phyloP scores from a whole-genome alignment of 2,888 invertebrate genomes.

The Hydropsyche betteni region DNA sequence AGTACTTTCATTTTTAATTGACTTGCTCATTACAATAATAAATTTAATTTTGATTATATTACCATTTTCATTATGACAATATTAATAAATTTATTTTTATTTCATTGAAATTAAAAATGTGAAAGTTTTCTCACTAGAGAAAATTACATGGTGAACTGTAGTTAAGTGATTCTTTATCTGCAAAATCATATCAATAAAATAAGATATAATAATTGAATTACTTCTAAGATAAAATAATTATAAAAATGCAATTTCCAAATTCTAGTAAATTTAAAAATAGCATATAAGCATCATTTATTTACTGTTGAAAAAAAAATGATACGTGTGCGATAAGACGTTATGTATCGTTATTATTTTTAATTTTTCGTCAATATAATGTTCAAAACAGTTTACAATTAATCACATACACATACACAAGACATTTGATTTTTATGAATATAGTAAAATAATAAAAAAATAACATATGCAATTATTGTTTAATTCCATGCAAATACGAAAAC shows the following conservation, averaged over 20 bases:
- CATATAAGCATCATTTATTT: slow-evolving; percentile 18
- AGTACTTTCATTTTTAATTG: too few relatives aligned
- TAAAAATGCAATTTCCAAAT: slow-evolving; percentile 19
- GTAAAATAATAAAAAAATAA: slow-evolving; percentile 7
- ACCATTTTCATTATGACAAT: too few relatives aligned
- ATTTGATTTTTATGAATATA: slow-evolving; percentile 22
- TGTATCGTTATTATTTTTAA: slow-evolving; percentile 13
- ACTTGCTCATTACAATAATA: too few relatives aligned
- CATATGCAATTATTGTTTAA: slow-evolving; percentile 17
- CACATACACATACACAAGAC: slow-evolving; percentile 8
- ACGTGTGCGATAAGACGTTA: neutral
- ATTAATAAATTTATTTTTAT: too few relatives aligned
- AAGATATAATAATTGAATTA: slow-evolving; percentile 24
- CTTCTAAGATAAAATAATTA: slow-evolving; percentile 16
- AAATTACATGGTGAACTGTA: too few relatives aligned
- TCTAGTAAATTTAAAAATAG: slow-evolving; percentile 26
- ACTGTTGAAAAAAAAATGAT: neutral
- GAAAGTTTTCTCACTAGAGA: too few relatives aligned
- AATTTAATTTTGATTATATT: too few relatives aligned
- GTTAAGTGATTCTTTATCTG: slow-evolving; percentile 20
- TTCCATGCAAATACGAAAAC: too few relatives aligned
- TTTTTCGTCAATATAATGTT: slow-evolving; percentile 22
- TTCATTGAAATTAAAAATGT: too few relatives aligned
- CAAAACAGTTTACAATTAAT: slow-evolving; percentile 18
- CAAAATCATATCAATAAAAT: slow-evolving; percentile 31